Percentiles rank a stretch among this genome's conserved stretches.
These are phyloP conservation scores for Plecturocebus donacophilus DNA, from an alignment of 2,113 vertebrate genomes.

Conservation along the genomic window DNA sequence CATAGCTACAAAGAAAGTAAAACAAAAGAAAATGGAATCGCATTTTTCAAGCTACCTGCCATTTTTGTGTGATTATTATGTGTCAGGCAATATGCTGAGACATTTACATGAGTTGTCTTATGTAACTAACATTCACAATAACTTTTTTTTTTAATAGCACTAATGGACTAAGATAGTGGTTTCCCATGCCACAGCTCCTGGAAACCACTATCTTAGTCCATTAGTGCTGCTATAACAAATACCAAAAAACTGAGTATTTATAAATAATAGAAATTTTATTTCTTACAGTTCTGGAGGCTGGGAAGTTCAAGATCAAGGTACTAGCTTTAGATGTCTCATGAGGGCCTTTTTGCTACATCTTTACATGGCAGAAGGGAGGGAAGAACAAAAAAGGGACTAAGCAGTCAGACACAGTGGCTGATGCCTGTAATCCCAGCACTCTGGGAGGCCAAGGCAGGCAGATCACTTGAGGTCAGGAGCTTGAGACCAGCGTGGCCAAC, in stretches of 20 bases:
- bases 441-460: no score
- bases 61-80: background rate
- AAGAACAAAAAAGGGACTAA: background rate
- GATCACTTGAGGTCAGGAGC: no score
- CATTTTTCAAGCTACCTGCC: background rate
- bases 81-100: background rate
- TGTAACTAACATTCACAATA: background rate
- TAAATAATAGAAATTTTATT: background rate
- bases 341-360: background rate
- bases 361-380: background rate
- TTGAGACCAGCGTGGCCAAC: no score
- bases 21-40: background rate
- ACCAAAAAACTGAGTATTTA: no score
- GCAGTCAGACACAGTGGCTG: no score
- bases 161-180: no score
- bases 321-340: background rate
- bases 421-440: no score
- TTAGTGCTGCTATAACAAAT: background rate
- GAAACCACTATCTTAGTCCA: background rate
- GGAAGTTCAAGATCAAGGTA: background rate
- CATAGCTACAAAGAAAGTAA: background rate
- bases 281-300: background rate
- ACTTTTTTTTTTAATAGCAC: background rate
- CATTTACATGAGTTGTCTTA: background rate
- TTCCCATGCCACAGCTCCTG: background rate